A percentile compares a stretch with the other conserved stretches of the same genome.
These are phyloP conservation scores for Pterois miles DNA, from an alignment of 2,797 vertebrate genomes.

Conservation along the genomic window DNA sequence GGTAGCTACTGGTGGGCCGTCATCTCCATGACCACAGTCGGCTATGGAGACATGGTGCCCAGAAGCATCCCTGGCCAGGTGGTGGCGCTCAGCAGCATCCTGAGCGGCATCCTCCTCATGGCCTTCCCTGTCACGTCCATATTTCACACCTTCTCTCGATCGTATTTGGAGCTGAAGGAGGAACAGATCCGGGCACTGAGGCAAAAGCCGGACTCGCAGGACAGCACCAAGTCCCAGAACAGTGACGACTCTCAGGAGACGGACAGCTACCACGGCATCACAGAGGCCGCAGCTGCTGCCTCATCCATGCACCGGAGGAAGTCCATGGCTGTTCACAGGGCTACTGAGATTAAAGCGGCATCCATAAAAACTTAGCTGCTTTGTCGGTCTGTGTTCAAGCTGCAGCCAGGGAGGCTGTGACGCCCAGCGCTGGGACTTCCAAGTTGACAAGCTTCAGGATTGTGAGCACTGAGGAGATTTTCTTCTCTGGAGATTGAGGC, in stretches of 20 bases:
- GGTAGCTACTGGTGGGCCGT: slow-evolving; percentile 98
- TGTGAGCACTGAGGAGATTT: slow-evolving; percentile 38
- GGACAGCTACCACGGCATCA: slow-evolving; percentile 65
- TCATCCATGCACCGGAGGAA: slow-evolving; percentile 64
- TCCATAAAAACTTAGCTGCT: slow-evolving; percentile 55
- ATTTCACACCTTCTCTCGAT: slow-evolving; percentile 97
- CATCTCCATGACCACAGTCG: slow-evolving; percentile 98
- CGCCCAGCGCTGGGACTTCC: slow-evolving; percentile 25
- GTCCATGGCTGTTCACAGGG: slow-evolving; percentile 71
- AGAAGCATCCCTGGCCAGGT: slow-evolving; percentile 96
- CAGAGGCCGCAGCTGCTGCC: slow-evolving; percentile 51
- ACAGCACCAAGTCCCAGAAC: slow-evolving; percentile 82
- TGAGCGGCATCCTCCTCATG: slow-evolving; percentile 97
- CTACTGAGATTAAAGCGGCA: slow-evolving; percentile 58
- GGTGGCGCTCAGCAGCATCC: slow-evolving; percentile 95
- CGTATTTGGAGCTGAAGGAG: slow-evolving; percentile 94
- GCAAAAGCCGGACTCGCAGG: slow-evolving; percentile 83
- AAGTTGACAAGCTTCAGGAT: slow-evolving; percentile 45
- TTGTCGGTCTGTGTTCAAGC: not conserved
- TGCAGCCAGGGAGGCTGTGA: slow-evolving; percentile 24
- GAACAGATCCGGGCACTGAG: slow-evolving; percentile 87
- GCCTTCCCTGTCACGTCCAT: slow-evolving; percentile 97
- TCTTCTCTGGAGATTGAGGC: slow-evolving; percentile 24
- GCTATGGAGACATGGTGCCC: slow-evolving; percentile 98
- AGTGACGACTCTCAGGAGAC: slow-evolving; percentile 80